Conservation (phyloP, 2,888 invertebrate genomes). For the Acleris holmiana region DNA sequence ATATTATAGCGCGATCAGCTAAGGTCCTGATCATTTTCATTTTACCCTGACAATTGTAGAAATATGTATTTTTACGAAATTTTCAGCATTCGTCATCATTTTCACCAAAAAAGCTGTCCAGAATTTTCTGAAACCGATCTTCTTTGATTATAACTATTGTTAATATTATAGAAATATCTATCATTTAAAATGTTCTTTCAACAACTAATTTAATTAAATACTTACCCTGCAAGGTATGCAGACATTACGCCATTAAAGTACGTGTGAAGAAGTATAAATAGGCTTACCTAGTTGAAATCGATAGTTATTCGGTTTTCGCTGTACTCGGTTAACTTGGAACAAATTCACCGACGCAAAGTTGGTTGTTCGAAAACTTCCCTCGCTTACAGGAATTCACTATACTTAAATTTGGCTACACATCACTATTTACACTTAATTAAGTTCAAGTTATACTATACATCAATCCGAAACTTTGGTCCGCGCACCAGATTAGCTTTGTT, state of each 20-base stretch:
- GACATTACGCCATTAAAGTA: slow-evolving; percentile 9
- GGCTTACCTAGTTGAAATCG: slow-evolving; percentile 63
- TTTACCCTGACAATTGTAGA: no score
- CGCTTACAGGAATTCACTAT: slow-evolving; percentile 42
- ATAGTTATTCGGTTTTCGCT: slow-evolving; percentile 61
- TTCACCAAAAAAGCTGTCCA: no score
- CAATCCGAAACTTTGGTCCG: slow-evolving; percentile 62
- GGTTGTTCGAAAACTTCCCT: slow-evolving; percentile 44
- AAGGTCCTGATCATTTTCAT: no score
- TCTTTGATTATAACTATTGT: no score
- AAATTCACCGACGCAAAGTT: slow-evolving; percentile 34
- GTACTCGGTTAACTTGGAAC: slow-evolving; percentile 47
- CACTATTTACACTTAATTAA: slow-evolving; percentile 43
- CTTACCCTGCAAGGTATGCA: slow-evolving; percentile 4
- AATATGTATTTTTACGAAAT: no score
- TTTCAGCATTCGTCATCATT: no score
- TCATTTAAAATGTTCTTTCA: neutral
- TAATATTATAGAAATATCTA: neutral
- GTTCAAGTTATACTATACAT: slow-evolving; percentile 44
- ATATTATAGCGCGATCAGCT: no score
- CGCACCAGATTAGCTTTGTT: slow-evolving; percentile 48
- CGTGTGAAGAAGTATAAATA: slow-evolving; percentile 22
- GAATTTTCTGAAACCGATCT: no score
- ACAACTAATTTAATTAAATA: slow-evolving; percentile 6
- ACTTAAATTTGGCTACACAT: slow-evolving; percentile 55